Base-by-base conservation (phyloP, 2,888 invertebrate species). In the Congeria kusceri region DNA sequence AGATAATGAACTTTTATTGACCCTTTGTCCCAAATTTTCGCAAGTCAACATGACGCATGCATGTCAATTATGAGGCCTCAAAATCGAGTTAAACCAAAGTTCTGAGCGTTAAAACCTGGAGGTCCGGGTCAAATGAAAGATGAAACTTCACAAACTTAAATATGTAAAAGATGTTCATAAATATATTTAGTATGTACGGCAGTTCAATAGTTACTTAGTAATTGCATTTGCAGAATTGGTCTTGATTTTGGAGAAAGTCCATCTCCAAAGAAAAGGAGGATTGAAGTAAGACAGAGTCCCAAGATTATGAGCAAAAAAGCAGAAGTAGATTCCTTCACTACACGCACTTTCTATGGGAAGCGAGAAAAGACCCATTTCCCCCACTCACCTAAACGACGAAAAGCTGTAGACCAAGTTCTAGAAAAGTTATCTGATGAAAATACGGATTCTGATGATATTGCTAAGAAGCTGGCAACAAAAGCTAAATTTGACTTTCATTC, bases 321-420 rank as follows among this genome's bases (percentile, higher is more conserved):
- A 5, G 85, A 86, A 27, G 67, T 65, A 11, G 81, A 85, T 9
- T 58, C 84, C 4, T 83, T 90, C 68, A 83, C 80, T 11, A 74
- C 85, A 20, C 86, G 84, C 49, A 87, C 87, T 15, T 90, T 90
- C 61, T 90, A 90, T 83, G 87, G 89, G n/a, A 73, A 73, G 47
- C 74, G 77, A 58, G 86, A 84, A 20, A 86, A 87, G 61, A 79
- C 71, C 23, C 56, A 68, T 32, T 86, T 81, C 57, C 86, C 86
- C 23, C 86, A 86, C 71, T 86, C 86, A 1, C 86, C 86, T 11
- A 53, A 74, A 9, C 76, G 86, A 20, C 71, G 85, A n/a, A 83
- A 79, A 56, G 81, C 83, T 39, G 83, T 70, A 0, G 58, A 68
- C 9, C 74, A 76, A 29, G 73, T 85, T 57, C 56, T 81, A 15